Evolutionary conservation across 2,888 invertebrate species (phyloP), one percentile per base, ranked within the genome.

Genomic region (Seira ritae): DNA sequence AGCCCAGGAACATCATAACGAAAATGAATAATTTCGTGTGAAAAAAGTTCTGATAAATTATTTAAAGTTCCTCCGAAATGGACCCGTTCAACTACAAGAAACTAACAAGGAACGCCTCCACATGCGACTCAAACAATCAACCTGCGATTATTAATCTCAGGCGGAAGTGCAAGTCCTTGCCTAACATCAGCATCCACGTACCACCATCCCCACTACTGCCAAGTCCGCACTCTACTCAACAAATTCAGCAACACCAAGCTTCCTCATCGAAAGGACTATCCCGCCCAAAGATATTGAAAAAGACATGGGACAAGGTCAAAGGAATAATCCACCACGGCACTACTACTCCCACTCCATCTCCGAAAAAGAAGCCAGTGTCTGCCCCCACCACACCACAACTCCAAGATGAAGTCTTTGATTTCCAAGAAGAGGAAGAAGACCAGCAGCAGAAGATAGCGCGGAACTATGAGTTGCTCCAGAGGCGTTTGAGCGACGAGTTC

Each of bases 221-320:
- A 8, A 22, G 17, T 19, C 4, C 71, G 46, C 19, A 31, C 12
- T 37, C 67, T 37, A 6, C 19, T n/a, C n/a, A 67, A 67, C n/a
- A 20, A 68, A 19, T n/a, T 15, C 20, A 19, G 8, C 22, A 19
- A 60, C 37, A 73, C 19, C 10, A 20, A 42, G 10, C 1, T 1
- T 3, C 15, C 12, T 23, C 20, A 17, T 37, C 62, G 23, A 19
- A 50, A 19, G 22, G 17, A 6, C 10, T 15, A 23, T 19, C 24
- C 24, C 6, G 20, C 19, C 81, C 78, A 19, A 86, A 86, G 80
- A 80, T 88, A 0, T 50, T 88, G 4, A 86, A 87, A 46, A 88
- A 88, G 68, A 88, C 88, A 19, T 88, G 88, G 88, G 87, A 88
- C 73, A 86, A 86, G 77, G 87, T 88, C 1, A 88, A 87, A 79